phyloP scores from a whole-genome alignment of 2,888 invertebrate genomes.

The Hydropsyche betteni region DNA sequence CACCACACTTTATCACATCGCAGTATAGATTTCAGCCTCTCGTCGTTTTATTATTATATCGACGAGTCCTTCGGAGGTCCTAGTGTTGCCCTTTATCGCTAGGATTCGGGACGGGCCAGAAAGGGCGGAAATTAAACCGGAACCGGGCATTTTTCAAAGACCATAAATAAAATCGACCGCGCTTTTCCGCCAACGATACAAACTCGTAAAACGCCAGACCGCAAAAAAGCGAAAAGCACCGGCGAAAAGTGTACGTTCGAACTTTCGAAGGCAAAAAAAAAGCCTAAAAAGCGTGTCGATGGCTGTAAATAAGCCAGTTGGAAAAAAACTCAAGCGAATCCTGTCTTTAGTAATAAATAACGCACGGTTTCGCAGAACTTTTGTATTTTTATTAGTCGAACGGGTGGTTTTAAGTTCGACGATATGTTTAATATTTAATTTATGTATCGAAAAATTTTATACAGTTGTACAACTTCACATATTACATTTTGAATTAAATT shows the following conservation, averaged over 20 bases:
- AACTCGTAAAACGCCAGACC: constrained; percentile 5
- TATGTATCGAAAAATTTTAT: no score
- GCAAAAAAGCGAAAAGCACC: background rate
- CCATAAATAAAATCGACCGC: constrained; percentile 15
- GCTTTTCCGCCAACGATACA: constrained; percentile 16
- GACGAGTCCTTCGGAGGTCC: background rate
- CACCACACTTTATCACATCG: no score
- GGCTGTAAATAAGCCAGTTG: background rate
- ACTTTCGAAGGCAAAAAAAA: background rate
- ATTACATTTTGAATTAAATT: no score
- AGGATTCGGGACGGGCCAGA: background rate
- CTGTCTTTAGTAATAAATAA: constrained; percentile 5
- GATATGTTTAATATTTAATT: no score
- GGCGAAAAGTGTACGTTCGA: background rate
- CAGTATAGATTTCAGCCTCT: no score
- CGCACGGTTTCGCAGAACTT: background rate
- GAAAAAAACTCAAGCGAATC: background rate
- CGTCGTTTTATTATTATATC: background rate
- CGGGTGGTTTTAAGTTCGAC: no score
- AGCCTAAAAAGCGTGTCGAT: constrained; percentile 11
- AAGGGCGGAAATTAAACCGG: constrained; percentile 23
- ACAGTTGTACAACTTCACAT: no score
- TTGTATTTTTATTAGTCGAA: no score
- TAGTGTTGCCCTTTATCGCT: background rate
- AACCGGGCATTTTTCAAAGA: constrained; percentile 22